phyloP scores from a whole-genome alignment of 1,140 invertebrate species.

The Nymphalis io region DNA sequence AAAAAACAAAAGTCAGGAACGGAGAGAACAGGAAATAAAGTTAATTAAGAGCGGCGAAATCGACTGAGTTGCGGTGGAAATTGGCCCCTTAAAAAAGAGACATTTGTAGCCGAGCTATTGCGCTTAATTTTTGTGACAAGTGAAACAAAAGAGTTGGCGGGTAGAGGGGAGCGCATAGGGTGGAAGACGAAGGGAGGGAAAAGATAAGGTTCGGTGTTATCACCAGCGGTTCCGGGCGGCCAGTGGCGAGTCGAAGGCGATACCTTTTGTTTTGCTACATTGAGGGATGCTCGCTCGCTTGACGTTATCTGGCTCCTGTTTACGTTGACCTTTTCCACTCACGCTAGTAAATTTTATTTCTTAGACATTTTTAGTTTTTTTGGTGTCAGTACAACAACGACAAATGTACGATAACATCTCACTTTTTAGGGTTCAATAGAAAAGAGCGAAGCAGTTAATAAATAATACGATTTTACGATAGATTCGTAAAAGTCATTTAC shows the following conservation, averaged over 20 bases:
- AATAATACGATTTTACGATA: too few relatives aligned
- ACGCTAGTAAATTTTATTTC: conserved; percentile 74
- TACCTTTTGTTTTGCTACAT: conserved; percentile 77
- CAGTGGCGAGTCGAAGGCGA: conserved; percentile 74
- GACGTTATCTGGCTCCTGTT: conserved; percentile 71
- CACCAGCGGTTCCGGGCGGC: conserved; percentile 66
- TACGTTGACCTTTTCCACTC: conserved; percentile 71
- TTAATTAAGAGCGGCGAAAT: conserved; percentile 80
- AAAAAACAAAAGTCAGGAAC: conserved; percentile 75
- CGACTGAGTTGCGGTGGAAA: conserved; percentile 80
- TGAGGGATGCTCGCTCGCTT: conserved; percentile 74
- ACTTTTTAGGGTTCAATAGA: conserved; percentile 9
- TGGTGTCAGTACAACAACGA: conserved; percentile 40
- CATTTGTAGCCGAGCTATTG: conserved; percentile 79
- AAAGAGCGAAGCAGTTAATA: too few relatives aligned
- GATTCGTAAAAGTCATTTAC: too few relatives aligned
- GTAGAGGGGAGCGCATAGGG: conserved; percentile 47
- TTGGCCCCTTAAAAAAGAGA: conserved; percentile 79
- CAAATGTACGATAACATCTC: conserved; percentile 43
- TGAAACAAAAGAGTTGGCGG: conserved; percentile 79
- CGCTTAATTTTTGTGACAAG: conserved; percentile 80
- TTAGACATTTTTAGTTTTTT: conserved; percentile 63
- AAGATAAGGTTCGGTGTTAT: conserved; percentile 76
- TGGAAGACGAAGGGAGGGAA: conserved; percentile 43
- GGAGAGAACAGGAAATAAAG: conserved; percentile 80